Conservation (phyloP, 2,888 invertebrate genomes). For the Meghimatium bilineatum region DNA sequence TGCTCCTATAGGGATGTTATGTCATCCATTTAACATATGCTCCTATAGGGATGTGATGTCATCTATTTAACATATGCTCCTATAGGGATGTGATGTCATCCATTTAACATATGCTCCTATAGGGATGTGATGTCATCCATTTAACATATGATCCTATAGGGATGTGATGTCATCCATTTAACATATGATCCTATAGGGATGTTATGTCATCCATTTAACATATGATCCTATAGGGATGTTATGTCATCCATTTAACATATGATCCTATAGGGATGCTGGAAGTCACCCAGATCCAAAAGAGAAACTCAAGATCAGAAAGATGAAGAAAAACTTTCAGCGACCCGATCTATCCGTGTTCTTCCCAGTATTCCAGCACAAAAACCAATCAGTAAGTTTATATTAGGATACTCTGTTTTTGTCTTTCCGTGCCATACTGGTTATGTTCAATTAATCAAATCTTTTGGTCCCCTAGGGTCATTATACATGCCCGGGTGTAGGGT, state of each 20-base stretch:
- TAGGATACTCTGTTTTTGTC: no score
- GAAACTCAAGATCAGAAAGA: background rate
- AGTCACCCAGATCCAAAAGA: background rate
- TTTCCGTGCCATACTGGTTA: no score
- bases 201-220: background rate
- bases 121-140: background rate
- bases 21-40: background rate
- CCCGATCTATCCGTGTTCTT: conserved; percentile 22
- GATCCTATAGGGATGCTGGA: background rate
- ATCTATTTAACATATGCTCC: no score
- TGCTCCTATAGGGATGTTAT: no score
- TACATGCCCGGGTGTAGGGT: no score
- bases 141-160: no score
- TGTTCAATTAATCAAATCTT: no score
- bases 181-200: background rate
- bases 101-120: background rate
- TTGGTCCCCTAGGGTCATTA: no score
- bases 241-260: background rate
- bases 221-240: no score
- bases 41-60: conserved; percentile 3
- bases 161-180: no score
- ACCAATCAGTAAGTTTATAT: background rate
- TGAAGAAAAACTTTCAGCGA: background rate
- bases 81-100: no score
- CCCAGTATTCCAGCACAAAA: conserved; percentile 21